Conservation (phyloP, 2,888 invertebrate genomes). For the Drosophila kokeensis region DNA sequence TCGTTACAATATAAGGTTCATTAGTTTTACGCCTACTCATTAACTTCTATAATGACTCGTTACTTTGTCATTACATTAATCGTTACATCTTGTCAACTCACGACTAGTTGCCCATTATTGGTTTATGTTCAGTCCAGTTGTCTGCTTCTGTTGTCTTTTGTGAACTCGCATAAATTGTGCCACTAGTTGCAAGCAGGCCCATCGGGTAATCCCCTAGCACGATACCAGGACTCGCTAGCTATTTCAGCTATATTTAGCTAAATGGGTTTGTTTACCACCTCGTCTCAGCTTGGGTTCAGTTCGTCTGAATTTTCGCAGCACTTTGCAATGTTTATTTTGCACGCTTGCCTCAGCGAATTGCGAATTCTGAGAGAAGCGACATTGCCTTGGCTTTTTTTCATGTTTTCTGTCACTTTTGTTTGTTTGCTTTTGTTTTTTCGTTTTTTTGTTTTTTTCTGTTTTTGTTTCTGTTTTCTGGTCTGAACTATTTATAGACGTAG, state of each 20-base stretch:
- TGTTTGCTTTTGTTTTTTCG: neutral
- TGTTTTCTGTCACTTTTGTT: constrained; percentile 1
- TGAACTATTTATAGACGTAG: constrained; percentile 48
- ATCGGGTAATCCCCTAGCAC: neutral
- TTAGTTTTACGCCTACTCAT: neutral
- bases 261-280: constrained; percentile 38
- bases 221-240: constrained; percentile 4
- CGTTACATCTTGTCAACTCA: neutral
- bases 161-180: constrained; percentile 7
- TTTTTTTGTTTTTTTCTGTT: neutral
- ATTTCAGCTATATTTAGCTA: constrained; percentile 40
- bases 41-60: neutral
- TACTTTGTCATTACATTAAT: constrained; percentile 4
- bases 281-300: neutral
- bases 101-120: constrained; percentile 7
- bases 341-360: constrained; percentile 50
- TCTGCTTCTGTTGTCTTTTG: too few species aligned
- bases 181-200: constrained; percentile 21
- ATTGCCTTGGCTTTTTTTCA: constrained; percentile 5
- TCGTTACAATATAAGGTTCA: neutral
- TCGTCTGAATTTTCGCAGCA: constrained; percentile 52
- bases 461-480: neutral
- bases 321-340: constrained; percentile 56
- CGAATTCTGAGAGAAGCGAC: constrained; percentile 48
- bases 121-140: neutral